phyloP scores from a whole-genome alignment of 2,888 invertebrate genomes.

The Apamea sordens region DNA sequence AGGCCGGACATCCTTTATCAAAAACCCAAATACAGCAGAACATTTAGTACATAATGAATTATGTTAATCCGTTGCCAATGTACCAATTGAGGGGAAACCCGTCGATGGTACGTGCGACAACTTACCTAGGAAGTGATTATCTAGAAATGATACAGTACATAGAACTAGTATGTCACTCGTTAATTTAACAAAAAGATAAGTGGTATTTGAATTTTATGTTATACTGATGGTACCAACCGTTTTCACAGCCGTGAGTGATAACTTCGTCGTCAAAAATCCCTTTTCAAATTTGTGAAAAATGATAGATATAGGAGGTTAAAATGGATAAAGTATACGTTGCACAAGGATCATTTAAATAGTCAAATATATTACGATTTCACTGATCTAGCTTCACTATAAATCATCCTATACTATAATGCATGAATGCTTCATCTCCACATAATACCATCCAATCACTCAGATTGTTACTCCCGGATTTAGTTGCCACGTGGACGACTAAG shows the following conservation, averaged over 20 bases:
- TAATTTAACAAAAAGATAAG: background rate
- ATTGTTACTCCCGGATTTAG: conserved; percentile 73
- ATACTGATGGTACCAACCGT: background rate
- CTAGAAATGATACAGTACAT: conserved; percentile 34
- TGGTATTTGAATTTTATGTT: background rate
- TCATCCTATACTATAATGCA: background rate
- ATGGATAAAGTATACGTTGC: background rate
- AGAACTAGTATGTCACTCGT: background rate
- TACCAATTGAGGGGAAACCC: conserved; percentile 77
- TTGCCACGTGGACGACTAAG: conserved; percentile 48
- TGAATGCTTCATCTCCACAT: conserved; percentile 13
- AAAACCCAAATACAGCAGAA: conserved; percentile 63
- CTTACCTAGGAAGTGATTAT: conserved; percentile 29
- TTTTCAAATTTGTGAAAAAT: background rate
- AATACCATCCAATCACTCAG: conserved; percentile 55
- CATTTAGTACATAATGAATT: conserved; percentile 71
- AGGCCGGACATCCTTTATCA: conserved; percentile 78
- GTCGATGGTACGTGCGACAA: conserved; percentile 49
- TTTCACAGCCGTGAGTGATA: background rate
- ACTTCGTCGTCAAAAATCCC: no score
- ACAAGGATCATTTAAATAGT: background rate
- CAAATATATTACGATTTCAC: background rate
- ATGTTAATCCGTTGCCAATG: conserved; percentile 78
- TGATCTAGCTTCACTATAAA: background rate
- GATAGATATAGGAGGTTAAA: no score